Conservation (phyloP, 2,113 vertebrate species). For the Hippocampus barbouri region DNA sequence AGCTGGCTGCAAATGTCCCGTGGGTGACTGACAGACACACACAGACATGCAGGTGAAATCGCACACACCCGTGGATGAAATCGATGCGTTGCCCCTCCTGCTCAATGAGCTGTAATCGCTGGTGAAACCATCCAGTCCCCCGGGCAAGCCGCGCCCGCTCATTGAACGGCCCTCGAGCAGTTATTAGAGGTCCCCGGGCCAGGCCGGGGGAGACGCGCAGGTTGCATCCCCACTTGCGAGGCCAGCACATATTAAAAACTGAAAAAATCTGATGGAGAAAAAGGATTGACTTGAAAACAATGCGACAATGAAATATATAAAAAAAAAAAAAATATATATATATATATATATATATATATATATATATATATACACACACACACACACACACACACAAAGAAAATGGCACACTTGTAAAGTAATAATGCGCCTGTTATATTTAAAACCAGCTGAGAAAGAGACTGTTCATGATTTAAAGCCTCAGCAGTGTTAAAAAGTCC, state of each 20-base stretch:
- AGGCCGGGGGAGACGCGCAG: conserved; percentile 19
- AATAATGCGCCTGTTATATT: too few relatives aligned
- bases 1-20: conserved; percentile 52
- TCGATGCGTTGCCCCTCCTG: conserved; percentile 39
- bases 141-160: conserved; percentile 43
- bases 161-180: conserved; percentile 72
- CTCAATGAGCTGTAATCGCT: conserved; percentile 76
- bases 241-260: conserved; percentile 50
- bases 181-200: conserved; percentile 61
- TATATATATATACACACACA: too few relatives aligned
- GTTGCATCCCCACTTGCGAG: conserved; percentile 48
- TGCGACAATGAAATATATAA: not conserved
- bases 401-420: not conserved
- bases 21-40: conserved; percentile 43
- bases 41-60: conserved; percentile 29
- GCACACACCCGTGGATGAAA: conserved; percentile 29
- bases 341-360: too few relatives aligned
- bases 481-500: not conserved
- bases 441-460: too few relatives aligned
- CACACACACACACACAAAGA: not conserved
- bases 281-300: conserved; percentile 19
- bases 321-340: not conserved
- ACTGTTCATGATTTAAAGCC: not conserved
- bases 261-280: conserved; percentile 31
- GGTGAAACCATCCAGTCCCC: conserved; percentile 52